Percentiles rank a stretch among this genome's conserved stretches.
Conservation (phyloP, 1,140 invertebrate genomes). For the Idris sp. region DNA sequence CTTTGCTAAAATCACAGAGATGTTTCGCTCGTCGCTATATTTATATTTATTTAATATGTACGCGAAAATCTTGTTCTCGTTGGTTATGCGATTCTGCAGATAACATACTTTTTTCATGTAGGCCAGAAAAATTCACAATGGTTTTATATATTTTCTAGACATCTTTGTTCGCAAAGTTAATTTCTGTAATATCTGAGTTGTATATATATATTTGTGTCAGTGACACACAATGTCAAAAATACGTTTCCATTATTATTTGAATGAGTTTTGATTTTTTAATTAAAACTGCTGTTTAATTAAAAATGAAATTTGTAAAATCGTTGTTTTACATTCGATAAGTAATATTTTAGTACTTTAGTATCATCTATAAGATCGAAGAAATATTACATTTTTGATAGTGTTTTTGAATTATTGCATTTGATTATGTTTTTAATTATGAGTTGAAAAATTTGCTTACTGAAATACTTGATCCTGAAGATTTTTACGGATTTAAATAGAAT, state of each 20-base stretch:
- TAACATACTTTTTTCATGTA: no score
- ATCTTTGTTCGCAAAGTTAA: constrained; percentile 26
- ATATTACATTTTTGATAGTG: constrained; percentile 1
- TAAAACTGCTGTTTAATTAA: no score
- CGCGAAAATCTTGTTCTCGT: no score
- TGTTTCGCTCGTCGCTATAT: constrained; percentile 18
- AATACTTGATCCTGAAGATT: no score
- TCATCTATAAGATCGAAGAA: constrained; percentile 11
- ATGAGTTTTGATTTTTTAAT: neutral
- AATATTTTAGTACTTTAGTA: constrained; percentile 7
- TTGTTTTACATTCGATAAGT: neutral
- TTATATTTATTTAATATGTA: constrained; percentile 14
- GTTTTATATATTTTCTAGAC: no score
- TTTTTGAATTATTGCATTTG: constrained; percentile 6
- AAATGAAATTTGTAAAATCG: constrained; percentile 11
- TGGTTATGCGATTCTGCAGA: no score
- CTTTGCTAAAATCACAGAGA: constrained; percentile 46
- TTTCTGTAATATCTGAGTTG: no score
- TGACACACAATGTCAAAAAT: constrained; percentile 40
- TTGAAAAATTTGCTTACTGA: neutral
- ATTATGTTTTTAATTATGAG: constrained; percentile 1
- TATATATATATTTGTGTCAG: no score
- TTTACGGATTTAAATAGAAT: no score
- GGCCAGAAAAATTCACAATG: no score
- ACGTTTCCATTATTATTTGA: constrained; percentile 11